Base-by-base conservation (phyloP, 1,140 invertebrate species). In the Vanessa tameamea region DNA sequence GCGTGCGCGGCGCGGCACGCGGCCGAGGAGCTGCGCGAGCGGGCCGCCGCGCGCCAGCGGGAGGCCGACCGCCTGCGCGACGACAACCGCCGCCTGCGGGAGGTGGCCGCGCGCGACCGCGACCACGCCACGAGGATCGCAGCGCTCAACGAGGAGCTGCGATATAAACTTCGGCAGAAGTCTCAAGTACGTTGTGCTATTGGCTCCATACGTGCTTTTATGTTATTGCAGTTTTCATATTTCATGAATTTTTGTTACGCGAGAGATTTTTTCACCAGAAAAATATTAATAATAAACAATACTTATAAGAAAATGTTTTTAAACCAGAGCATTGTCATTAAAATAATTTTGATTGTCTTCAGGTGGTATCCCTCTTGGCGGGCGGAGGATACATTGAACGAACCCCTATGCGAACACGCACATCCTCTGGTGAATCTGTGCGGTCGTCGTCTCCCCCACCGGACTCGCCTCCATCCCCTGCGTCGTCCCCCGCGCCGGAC, bases 71-170 rank as follows among this genome's bases (percentile, higher is more conserved):
- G 87, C 0, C 79, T 92, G 71, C 75, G 87, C 11, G 88, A 92
- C 77, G 90, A 97, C 79, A 96, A 96, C 78, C 94, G 96, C 68
- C 89, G 95, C n/a, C 87, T 97, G 12, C 91, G 95, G n/a, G 96
- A 96, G 65, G 94, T 94, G 1, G 94, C 95, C 51, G 95, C 95
- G 47, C 94, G 96, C 31, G 95, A 98, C 83, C 93, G 93, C 0
- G 96, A 96, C 78, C 96, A 97, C 64, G 97, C 96, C 72, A 95
- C 96, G 67, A 93, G 96, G 13, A 86, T 98, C 6, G 95, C 95
- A 0, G 95, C 96, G 80, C 95, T 97, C 80, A 98, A 98, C 84
- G 98, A 98, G 92, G 96, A 98, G 89, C 93, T 98, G 2, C 94
- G 96, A 81, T 98, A 97, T 95, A 96, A 96, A 86, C 93, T 98